Base-by-base conservation (phyloP, 2,888 invertebrate genomes). In the Thecocarcelia acutangulata region DNA sequence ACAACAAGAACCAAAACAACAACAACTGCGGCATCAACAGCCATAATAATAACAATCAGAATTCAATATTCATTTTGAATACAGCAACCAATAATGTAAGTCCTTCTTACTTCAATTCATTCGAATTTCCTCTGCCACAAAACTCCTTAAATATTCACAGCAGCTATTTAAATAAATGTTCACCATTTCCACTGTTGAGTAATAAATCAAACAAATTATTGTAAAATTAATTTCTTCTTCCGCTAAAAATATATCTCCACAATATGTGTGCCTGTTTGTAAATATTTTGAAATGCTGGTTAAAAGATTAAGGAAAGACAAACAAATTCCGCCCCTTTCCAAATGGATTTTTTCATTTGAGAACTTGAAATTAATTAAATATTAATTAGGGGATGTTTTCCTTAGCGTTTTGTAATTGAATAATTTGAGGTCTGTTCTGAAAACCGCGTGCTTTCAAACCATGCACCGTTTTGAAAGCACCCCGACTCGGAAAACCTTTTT, bases 41-140 rank as follows among this genome's bases (percentile, higher is more conserved):
- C 61, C 61, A 8, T 58, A 52, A n/a, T 58, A 77, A 81, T 77
- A 82, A 66, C 64, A 82, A 82, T 78, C 78, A 78, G 66, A 75
- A 78, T 75, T 78, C 82, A 78, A 82, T 82, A 82, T 82, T 82
- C 70, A 70, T 78, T 70, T 82, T 82, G 66, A 82, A 82, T 66
- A 66, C 82, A 59, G 37, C 74, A 78, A 75, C 74, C 59, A 74
- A 79, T 59, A 72, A 78, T 66, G 82, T 82, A 78, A 82, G 82
- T 81, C 15, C 15, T 21, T 52, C 33, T 33, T 3, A 44, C 42
- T n/a, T n/a, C n/a, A n/a, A 21, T 2, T 9, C 2, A 19, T 0
- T 21, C 21, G 33, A 3, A 33, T 4, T 6, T 1, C 37, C 12
- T 40, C 40, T 40, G 2, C 2, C 19, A 4, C 11, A 12, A 13